phyloP scores from a whole-genome alignment of 2,888 invertebrate species.

The Serripes groenlandicus region DNA sequence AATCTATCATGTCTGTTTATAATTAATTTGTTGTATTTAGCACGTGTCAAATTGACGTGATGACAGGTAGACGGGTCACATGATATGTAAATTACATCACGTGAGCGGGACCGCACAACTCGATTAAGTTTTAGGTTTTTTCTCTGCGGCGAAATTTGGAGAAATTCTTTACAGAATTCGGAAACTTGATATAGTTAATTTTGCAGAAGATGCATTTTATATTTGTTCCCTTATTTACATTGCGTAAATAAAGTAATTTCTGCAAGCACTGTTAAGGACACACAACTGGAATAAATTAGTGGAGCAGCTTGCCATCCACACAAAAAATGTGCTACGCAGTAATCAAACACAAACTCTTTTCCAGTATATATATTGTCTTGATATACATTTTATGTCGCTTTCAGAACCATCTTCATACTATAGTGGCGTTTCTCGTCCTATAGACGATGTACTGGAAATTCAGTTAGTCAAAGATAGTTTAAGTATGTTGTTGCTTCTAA shows the following conservation, averaged over 20 bases:
- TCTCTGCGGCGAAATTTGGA: not conserved
- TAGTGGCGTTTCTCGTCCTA: too few relatives aligned
- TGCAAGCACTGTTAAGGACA: too few relatives aligned
- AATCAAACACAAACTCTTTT: too few relatives aligned
- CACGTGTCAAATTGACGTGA: slow-evolving; percentile 63
- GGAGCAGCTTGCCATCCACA: too few relatives aligned
- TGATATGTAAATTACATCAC: slow-evolving; percentile 51
- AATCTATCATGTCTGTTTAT: slow-evolving; percentile 58
- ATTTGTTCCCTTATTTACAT: not conserved
- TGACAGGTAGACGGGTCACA: slow-evolving; percentile 53
- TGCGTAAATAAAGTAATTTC: not conserved
- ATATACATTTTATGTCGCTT: too few relatives aligned
- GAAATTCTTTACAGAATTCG: not conserved
- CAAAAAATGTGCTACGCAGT: too few relatives aligned
- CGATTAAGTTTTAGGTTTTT: slow-evolving; percentile 11
- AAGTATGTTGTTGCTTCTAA: too few relatives aligned
- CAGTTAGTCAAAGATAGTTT: too few relatives aligned
- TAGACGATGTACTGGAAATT: too few relatives aligned
- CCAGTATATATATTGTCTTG: too few relatives aligned
- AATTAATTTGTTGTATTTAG: slow-evolving; percentile 57
- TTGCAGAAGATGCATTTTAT: not conserved
- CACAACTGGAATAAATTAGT: too few relatives aligned
- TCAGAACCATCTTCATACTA: too few relatives aligned
- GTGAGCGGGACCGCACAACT: slow-evolving; percentile 54
- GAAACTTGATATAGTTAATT: not conserved